Percentiles rank a stretch among this genome's conserved stretches.
phyloP scores from a whole-genome alignment of 2,888 invertebrate species.

The Drosophila helvetica region DNA sequence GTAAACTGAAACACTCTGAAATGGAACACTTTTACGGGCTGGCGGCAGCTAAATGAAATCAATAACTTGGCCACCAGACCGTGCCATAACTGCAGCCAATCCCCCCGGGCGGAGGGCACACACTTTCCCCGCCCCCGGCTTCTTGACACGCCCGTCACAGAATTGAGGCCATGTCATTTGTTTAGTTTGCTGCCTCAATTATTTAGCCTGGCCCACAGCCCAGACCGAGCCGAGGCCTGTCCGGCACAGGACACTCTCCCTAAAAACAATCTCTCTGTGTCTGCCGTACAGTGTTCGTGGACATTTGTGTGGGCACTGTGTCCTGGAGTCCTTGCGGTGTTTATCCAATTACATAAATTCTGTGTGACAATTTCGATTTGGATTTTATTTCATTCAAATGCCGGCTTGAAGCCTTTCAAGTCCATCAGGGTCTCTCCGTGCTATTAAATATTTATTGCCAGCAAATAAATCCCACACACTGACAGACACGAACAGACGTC shows the following conservation, averaged over 20 bases:
- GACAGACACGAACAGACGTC: slow-evolving; percentile 65
- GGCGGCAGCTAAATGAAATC: slow-evolving; percentile 20
- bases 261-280: background rate
- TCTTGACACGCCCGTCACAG: slow-evolving; percentile 59
- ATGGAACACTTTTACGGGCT: no score
- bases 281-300: background rate
- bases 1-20: background rate
- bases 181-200: slow-evolving; percentile 74
- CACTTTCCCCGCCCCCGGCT: slow-evolving; percentile 25
- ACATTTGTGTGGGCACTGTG: background rate
- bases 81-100: slow-evolving; percentile 3
- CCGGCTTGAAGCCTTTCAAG: slow-evolving; percentile 50
- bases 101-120: slow-evolving; percentile 15
- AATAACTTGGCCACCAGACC: slow-evolving; percentile 12
- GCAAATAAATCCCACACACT: slow-evolving; percentile 44
- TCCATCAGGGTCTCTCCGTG: slow-evolving; percentile 45
- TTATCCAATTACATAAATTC: slow-evolving; percentile 74
- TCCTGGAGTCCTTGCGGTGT: slow-evolving; percentile 57
- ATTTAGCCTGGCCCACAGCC: slow-evolving; percentile 51
- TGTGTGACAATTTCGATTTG: slow-evolving; percentile 75
- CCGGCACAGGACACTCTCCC: slow-evolving; percentile 18
- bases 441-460: slow-evolving; percentile 68
- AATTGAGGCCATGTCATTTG: slow-evolving; percentile 76
- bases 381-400: slow-evolving; percentile 76
- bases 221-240: slow-evolving; percentile 21